Base-by-base conservation (phyloP, 2,797 vertebrate species). In the Chrysocyon brachyurus region DNA sequence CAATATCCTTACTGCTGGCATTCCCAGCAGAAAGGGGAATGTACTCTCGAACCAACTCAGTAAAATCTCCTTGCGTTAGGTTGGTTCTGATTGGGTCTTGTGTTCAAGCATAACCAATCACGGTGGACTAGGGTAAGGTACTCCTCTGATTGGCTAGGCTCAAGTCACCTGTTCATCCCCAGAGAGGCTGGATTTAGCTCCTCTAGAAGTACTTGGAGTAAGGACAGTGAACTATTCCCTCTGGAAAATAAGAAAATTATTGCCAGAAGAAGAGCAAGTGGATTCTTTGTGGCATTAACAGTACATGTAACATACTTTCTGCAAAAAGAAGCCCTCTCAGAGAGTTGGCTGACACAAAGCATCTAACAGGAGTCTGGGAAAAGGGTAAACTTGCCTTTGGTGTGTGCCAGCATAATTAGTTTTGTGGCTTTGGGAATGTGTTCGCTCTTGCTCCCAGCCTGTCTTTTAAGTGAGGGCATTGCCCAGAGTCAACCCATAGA, bases 391-490 rank as follows among this genome's bases (percentile, higher is more conserved):
- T 89, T 57, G 73, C 56, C 54, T 95, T 94, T n/a, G 36, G 66
- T 57, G 21, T 33, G 26, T 68, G 54, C 86, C 87, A 93, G 40
- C 68, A 73, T 68, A 66, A 92, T 94, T 70, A 28, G 52, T 92
- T 88, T 70, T 81, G 77, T 40, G 75, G 64, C 73, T 90, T 97
- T 64, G 49, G 87, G 52, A 90, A 78, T 17, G 19, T 46, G 31
- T 86, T 92, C 21, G 56, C 33, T 92, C 40, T 85, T 84, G 68
- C 22, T 54, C 52, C 85, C 54, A 72, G 24, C 17, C 77, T 87
- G 54, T n/a, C 14, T 95, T 92, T 81, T 89, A 79, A 56, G 12
- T 36, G 17, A 93, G 24, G 68, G 40, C 46, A 12, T 52, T 31
- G 31, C 90, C 68, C 57, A 21, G 68, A 61, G 73, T 90, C 75